Evolutionary conservation across 2,113 vertebrate species (phyloP).

Genomic region (Sarotherodon lohbergeri): DNA sequence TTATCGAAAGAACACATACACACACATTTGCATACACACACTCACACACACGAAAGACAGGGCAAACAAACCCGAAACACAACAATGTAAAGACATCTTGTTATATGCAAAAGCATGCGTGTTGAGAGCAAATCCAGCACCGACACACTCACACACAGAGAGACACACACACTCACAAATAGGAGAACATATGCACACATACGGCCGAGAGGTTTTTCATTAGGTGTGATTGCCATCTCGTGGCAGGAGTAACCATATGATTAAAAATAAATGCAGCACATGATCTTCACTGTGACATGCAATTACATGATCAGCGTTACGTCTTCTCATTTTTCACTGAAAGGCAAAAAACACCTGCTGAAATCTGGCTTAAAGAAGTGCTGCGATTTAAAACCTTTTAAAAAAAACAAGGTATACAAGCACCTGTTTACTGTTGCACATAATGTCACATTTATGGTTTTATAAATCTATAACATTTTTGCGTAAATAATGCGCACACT

Average conservation of each 20-base stretch:
- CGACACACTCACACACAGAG: neutral
- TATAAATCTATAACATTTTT: neutral
- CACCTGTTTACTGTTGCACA: neutral
- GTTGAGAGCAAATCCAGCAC: neutral
- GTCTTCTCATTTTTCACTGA: neutral
- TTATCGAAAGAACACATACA: neutral
- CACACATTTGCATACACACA: neutral
- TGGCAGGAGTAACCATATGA: constrained; percentile 30
- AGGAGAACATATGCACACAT: neutral
- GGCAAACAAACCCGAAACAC: neutral
- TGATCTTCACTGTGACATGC: neutral
- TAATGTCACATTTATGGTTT: neutral
- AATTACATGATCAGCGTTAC: neutral
- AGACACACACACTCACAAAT: neutral
- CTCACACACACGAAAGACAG: neutral
- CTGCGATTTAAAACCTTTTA: neutral
- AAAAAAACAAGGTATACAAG: neutral
- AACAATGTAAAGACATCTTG: neutral
- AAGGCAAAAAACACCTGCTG: neutral
- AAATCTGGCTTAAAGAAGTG: neutral
- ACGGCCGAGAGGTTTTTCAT: neutral
- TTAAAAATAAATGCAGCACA: neutral
- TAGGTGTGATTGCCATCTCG: constrained; percentile 66
- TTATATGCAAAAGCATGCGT: neutral
- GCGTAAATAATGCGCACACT: neutral